These are phyloP conservation scores for Selene dorsalis DNA, from an alignment of 2,797 vertebrate species.

Conservation along the genomic window DNA sequence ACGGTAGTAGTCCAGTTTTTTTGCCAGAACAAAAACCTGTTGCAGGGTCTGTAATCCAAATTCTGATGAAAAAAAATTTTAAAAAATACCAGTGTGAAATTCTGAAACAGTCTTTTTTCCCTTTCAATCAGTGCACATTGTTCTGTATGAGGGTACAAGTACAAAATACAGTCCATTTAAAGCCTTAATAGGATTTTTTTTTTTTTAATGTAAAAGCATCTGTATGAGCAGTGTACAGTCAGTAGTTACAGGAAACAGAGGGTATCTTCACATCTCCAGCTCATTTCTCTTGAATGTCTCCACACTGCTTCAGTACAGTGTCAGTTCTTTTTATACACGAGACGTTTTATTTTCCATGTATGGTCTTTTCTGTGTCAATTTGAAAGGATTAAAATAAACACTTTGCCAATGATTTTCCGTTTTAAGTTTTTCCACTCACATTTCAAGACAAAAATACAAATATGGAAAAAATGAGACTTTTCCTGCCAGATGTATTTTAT, in stretches of 20 bases:
- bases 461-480: not conserved
- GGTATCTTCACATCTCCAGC: slow-evolving; percentile 14
- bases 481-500: not conserved
- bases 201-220: slow-evolving; percentile 12
- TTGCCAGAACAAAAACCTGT: slow-evolving; percentile 15
- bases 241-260: slow-evolving; percentile 8
- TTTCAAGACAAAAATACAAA: not conserved
- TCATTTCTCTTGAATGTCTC: slow-evolving; percentile 63
- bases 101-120: slow-evolving; percentile 7
- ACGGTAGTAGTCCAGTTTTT: not conserved
- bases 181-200: slow-evolving; percentile 1
- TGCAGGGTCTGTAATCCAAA: slow-evolving; percentile 1
- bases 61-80: not conserved
- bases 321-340: slow-evolving; percentile 75
- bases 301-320: slow-evolving; percentile 54
- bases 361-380: slow-evolving; percentile 74
- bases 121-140: slow-evolving; percentile 13
- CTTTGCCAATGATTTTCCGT: slow-evolving; percentile 57
- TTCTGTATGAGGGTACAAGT: slow-evolving; percentile 1
- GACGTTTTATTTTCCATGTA: slow-evolving; percentile 76
- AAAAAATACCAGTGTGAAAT: too few relatives aligned
- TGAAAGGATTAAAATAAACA: slow-evolving; percentile 82
- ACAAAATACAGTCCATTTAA: not conserved
- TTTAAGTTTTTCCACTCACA: not conserved
- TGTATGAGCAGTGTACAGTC: slow-evolving; percentile 25